Evolutionary conservation across 1,140 invertebrate genomes (phyloP).

Genomic region (Elymnias hypermnestra): DNA sequence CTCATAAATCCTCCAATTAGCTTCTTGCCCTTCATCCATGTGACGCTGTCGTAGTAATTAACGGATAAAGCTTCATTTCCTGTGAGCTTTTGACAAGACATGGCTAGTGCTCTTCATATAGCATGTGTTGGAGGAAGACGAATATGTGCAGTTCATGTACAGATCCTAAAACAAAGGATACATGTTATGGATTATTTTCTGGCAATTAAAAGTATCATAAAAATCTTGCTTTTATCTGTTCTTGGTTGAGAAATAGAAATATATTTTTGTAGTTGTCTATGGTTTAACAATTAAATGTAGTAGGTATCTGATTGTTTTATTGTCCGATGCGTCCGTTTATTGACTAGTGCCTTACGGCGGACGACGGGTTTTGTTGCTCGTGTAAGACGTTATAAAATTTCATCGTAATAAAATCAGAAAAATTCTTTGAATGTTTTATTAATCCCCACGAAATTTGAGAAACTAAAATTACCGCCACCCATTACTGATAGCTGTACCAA

Average conservation of each 20-base stretch:
- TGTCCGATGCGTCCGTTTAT: constrained; percentile 47
- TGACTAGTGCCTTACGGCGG: constrained; percentile 62
- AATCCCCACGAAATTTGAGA: background rate
- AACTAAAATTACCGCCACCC: too few species aligned
- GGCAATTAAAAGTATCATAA: background rate
- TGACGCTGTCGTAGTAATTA: too few species aligned
- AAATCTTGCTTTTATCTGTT: background rate
- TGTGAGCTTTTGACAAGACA: too few species aligned
- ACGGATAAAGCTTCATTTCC: too few species aligned
- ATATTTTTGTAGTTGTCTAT: constrained; percentile 51
- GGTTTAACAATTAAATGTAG: constrained; percentile 16
- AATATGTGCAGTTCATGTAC: background rate
- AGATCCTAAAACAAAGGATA: background rate
- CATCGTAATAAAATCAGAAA: constrained; percentile 29
- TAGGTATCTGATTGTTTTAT: constrained; percentile 23
- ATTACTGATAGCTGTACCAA: too few species aligned
- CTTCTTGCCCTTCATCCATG: too few species aligned
- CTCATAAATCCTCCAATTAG: too few species aligned
- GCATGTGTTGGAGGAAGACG: too few species aligned
- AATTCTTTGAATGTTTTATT: constrained; percentile 1
- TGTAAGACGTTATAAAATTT: constrained; percentile 47
- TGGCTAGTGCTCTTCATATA: too few species aligned
- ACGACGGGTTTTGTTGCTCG: constrained; percentile 54
- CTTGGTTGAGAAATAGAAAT: constrained; percentile 25
- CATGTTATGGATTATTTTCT: too few species aligned